Evolutionary conservation across 2,888 invertebrate genomes (phyloP), one percentile per base, ranked within the genome.

Genomic region (Caenorhabditis becei): DNA sequence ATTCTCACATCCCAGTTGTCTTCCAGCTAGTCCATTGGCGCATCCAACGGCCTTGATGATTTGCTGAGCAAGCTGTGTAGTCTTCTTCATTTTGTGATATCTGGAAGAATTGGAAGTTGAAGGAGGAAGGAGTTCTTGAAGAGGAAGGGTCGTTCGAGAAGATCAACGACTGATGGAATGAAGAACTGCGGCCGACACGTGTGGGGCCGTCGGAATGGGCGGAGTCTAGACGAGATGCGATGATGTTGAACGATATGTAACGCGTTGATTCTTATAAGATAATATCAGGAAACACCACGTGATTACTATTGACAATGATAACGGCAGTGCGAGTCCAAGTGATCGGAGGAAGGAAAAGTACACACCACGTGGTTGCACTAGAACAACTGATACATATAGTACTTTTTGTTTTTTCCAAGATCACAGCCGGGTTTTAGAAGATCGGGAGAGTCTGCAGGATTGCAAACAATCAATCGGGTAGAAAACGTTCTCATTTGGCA

Each of bases 1-100:
- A 32, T 84, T 77, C 26, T 89, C 89, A 67, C 89, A 89, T 49
- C 89, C 89, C 16, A 89, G 78, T 51, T 89, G 87, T 59, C 89
- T 83, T 56, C 89, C 89, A 18, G 83, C 89, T 23, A 84, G 63
- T 58, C 89, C 89, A 66, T 89, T 89, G 14, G 88, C 88, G 72
- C 87, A 86, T 58, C 88, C 89, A 51, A 89, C 74, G 16, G 85
- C 83, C 41, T 74, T 83, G 66, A 89, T 70, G 32, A 85, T 16
- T 54, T 82, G 82, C 49, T 78, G 75, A 8, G 85, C 82, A n/a
- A 83, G 62, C 54, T 72, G 67, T 26, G 71, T 23, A 26, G 82
- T 49, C 37, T 51, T 79, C 49, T 74, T 80, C 82, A 82, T 84
- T 47, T 28, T 74, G 54, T 23, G 1, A 32, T 32, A 32, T 32